Percentiles rank a stretch among this genome's conserved stretches.
phyloP scores from a whole-genome alignment of 92 coral and sea anemone genomes.

The Paragorgia papillata region DNA sequence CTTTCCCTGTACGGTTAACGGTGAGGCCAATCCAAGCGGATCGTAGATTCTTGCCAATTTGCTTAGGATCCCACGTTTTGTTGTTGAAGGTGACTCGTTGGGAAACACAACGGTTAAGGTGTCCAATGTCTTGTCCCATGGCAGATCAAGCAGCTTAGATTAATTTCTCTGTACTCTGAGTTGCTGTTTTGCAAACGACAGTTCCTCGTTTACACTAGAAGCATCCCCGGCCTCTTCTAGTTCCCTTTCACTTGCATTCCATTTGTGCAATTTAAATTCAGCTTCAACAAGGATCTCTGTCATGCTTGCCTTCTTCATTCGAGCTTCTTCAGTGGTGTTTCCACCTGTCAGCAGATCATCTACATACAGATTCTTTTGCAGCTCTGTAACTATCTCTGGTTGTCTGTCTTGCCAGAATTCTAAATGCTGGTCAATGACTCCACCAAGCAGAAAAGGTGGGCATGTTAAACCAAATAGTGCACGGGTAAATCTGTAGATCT shows the following conservation, averaged over 20 bases:
- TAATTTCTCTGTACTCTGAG: background rate
- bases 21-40: slow-evolving; percentile 31
- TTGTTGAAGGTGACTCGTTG: background rate
- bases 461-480: background rate
- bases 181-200: slow-evolving; percentile 21
- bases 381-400: slow-evolving; percentile 11
- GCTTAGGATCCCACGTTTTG: slow-evolving; percentile 32
- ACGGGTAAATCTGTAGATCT: background rate
- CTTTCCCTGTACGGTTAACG: slow-evolving; percentile 45
- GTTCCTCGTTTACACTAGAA: background rate
- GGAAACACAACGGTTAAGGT: slow-evolving; percentile 3
- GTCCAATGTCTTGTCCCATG: slow-evolving; percentile 6
- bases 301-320: background rate
- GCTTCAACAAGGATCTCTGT: background rate
- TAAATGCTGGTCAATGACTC: slow-evolving; percentile 2
- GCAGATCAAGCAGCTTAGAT: slow-evolving; percentile 7
- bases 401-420: background rate
- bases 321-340: background rate
- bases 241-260: slow-evolving; percentile 11
- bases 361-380: background rate
- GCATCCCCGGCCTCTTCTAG: background rate
- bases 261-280: slow-evolving; percentile 6
- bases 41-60: slow-evolving; percentile 27
- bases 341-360: slow-evolving; percentile 11
- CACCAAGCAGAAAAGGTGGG: background rate